These are phyloP conservation scores for Microplitis demolitor DNA, from an alignment of 1,140 invertebrate genomes.

Conservation along the genomic window DNA sequence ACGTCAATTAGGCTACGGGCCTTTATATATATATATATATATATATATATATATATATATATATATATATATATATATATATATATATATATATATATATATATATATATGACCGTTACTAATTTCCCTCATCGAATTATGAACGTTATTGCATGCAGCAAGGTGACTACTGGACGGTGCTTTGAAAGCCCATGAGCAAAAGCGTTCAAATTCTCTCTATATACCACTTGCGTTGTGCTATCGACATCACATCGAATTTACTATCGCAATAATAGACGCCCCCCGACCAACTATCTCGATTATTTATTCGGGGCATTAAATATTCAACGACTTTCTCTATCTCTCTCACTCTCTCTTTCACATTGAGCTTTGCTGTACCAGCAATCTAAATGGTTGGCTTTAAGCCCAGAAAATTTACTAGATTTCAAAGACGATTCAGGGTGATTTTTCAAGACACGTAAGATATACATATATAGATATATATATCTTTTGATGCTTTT, in stretches of 20 bases:
- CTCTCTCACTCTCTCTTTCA: background rate
- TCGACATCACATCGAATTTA: slow-evolving; percentile 29
- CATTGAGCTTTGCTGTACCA: no score
- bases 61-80: no score
- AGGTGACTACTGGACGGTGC: slow-evolving; percentile 4
- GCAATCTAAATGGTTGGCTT: no score
- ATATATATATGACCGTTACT: slow-evolving; percentile 18
- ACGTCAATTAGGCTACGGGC: slow-evolving; percentile 9
- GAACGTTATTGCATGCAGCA: slow-evolving; percentile 21
- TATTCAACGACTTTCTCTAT: background rate
- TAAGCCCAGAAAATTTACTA: no score
- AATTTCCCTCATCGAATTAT: slow-evolving; percentile 31
- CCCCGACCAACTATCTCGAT: background rate
- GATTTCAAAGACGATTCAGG: background rate
- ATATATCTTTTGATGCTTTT: background rate
- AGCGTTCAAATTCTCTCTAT: slow-evolving; percentile 4
- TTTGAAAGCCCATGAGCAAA: slow-evolving; percentile 12
- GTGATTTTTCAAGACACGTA: background rate
- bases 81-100: no score
- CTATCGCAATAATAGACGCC: slow-evolving; percentile 19
- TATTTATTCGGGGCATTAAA: slow-evolving; percentile 20
- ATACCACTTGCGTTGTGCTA: slow-evolving; percentile 12
- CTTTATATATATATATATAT: background rate
- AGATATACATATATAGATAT: background rate
- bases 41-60: no score